Evolutionary conservation across 2,113 vertebrate species (phyloP), one percentile per base, ranked within the genome.

Genomic region (Recurvirostra avosetta): DNA sequence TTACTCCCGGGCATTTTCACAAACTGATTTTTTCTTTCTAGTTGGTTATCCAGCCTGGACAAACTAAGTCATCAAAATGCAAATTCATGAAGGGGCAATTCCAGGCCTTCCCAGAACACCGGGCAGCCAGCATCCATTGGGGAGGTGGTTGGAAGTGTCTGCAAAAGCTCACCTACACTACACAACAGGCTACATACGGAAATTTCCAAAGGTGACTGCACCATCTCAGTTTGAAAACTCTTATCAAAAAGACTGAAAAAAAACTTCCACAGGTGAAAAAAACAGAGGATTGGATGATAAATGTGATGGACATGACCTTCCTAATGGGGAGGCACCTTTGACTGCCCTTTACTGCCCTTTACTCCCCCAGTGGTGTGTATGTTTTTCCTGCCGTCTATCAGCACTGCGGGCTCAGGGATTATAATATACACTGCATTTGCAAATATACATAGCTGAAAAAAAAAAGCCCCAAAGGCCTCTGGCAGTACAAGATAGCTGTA

Each of bases 401-500:
- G 56, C n/a, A 58, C 32, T 36, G 12, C 26, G 50, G 40, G 21
- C 21, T 76, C 82, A 20, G 30, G 74, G 38, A 62, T 80, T 74
- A 59, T 40, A 90, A 71, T 18, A 63, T 2, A 71, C 9, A 59
- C 27, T 45, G 56, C 25, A 88, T 71, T 95, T 6, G 6, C 50
- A 94, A 80, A 94, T 18, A 94, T 8, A 81, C 30, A 59, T 27
- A 71, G 49, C 41, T 86, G 41, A 15, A 86, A 75, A 87, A 81
- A 62, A 72, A 92, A 92, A 63, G 0, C 41, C 29, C 59, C 62
- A 62, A 88, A 77, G 59, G 49, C 47, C 27, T 88, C 95, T 95
- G 95, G 53, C 62, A 90, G 67, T 47, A 86, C 26, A 86, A 93
- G 82, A 94, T 91, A 95, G 61, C 91, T 72, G 19, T 56, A 94